phyloP scores from a whole-genome alignment of 1,140 invertebrate genomes.

The Drosophila neocordata region DNA sequence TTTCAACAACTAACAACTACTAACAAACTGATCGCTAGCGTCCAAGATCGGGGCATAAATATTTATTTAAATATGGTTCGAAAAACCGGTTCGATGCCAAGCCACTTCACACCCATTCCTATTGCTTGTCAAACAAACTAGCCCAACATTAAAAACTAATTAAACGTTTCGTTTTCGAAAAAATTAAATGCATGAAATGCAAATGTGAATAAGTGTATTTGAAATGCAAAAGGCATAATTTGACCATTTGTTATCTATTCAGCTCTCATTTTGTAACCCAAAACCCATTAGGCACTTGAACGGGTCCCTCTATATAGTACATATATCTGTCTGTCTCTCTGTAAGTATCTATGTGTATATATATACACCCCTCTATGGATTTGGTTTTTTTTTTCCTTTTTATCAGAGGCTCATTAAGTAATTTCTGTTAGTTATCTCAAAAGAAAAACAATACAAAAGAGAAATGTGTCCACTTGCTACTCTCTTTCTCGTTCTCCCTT shows the following conservation, averaged over 20 bases:
- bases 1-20: conserved; percentile 8
- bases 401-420: conserved; percentile 77
- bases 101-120: conserved; percentile 55
- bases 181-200: conserved; percentile 42
- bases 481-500: conserved; percentile 21
- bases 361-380: conserved; percentile 17
- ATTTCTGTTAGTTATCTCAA: conserved; percentile 70
- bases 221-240: conserved; percentile 70
- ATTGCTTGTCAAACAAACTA: conserved; percentile 80
- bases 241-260: conserved; percentile 70
- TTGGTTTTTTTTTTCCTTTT: conserved; percentile 42
- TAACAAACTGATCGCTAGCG: conserved; percentile 13
- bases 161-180: conserved; percentile 54
- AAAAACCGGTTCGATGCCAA: conserved; percentile 36
- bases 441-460: conserved; percentile 3
- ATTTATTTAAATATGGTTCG: conserved; percentile 40
- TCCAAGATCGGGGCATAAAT: conserved; percentile 39
- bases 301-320: conserved; percentile 22
- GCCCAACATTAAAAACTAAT: conserved; percentile 78
- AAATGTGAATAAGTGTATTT: conserved; percentile 33
- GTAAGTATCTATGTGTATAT: no score
- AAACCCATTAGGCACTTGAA: conserved; percentile 79
- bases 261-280: conserved; percentile 70
- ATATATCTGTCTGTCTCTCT: neutral
- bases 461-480: conserved; percentile 56